A percentile compares a stretch with the other conserved stretches of the same genome.
phyloP scores from a whole-genome alignment of 2,888 invertebrate genomes.

The Sphinx pinastri region DNA sequence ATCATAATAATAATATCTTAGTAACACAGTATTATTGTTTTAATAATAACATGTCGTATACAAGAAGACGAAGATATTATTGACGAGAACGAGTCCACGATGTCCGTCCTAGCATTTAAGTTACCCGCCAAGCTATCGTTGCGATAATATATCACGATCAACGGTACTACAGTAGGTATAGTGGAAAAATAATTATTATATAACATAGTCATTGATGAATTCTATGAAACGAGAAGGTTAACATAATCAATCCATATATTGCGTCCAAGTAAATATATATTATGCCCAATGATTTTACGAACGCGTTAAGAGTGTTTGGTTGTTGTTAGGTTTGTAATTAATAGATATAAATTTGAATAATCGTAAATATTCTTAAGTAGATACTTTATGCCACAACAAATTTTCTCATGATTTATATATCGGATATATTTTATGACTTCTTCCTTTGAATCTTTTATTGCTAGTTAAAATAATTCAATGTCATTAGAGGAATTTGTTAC shows the following conservation, averaged over 20 bases:
- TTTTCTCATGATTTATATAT: not conserved
- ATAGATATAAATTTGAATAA: not conserved
- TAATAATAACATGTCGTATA: too few relatives aligned
- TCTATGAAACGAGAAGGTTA: not conserved
- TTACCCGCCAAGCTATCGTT: too few relatives aligned
- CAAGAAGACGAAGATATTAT: too few relatives aligned
- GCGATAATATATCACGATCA: too few relatives aligned
- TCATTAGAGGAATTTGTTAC: not conserved
- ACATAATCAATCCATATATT: not conserved
- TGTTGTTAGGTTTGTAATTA: not conserved
- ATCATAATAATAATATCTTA: too few relatives aligned
- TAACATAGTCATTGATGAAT: not conserved
- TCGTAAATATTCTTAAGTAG: not conserved
- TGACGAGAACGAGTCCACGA: too few relatives aligned
- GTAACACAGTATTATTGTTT: too few relatives aligned
- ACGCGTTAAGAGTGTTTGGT: not conserved
- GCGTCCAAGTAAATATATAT: not conserved
- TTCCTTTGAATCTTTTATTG: not conserved
- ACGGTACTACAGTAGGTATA: not conserved
- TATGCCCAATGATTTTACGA: not conserved
- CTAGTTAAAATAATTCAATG: not conserved
- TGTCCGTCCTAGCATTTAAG: too few relatives aligned
- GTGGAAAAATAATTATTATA: conserved; percentile 10
- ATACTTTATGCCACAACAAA: not conserved
- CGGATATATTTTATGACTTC: not conserved